A percentile compares a stretch with the other conserved stretches of the same genome.
Evolutionary conservation across 2,113 vertebrate species (phyloP).

Genomic region (Poeciliopsis turrubarensis): DNA sequence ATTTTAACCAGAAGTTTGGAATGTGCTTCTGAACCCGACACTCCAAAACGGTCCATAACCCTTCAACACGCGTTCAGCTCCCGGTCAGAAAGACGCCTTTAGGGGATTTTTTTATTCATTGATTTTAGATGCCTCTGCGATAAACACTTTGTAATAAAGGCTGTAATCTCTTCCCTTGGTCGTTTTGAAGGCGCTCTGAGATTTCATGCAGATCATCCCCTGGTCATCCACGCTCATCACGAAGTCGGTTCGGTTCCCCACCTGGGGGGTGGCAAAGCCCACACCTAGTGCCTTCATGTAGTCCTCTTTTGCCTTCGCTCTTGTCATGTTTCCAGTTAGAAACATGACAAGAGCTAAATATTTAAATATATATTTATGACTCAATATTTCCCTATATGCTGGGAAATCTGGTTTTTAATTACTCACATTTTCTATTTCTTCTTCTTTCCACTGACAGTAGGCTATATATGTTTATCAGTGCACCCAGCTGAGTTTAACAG

Average conservation of each 20-base stretch:
- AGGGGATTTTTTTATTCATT: no score
- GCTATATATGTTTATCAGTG: slow-evolving; percentile 64
- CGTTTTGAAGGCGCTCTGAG: slow-evolving; percentile 91
- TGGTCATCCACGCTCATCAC: slow-evolving; percentile 84
- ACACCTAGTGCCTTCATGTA: slow-evolving; percentile 79
- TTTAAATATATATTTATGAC: background rate
- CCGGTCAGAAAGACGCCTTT: no score
- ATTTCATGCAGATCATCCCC: slow-evolving; percentile 85
- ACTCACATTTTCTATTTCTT: background rate
- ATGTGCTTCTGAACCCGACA: no score
- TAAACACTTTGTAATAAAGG: no score
- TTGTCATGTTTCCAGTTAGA: background rate
- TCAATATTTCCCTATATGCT: background rate
- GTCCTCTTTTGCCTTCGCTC: background rate
- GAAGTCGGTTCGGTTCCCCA: slow-evolving; percentile 89
- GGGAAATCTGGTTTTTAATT: background rate
- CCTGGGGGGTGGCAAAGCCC: slow-evolving; percentile 87
- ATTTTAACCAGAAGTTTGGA: no score
- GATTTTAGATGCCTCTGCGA: no score
- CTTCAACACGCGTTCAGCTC: no score
- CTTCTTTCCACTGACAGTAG: slow-evolving; percentile 19
- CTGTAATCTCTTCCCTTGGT: slow-evolving; percentile 64
- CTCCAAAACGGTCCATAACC: no score
- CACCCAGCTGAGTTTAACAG: slow-evolving; percentile 55
- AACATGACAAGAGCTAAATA: no score